A percentile compares a stretch with the other conserved stretches of the same genome.
These are phyloP conservation scores for Drosophila ercepeae DNA, from an alignment of 1,140 invertebrate genomes.

Conservation along the genomic window DNA sequence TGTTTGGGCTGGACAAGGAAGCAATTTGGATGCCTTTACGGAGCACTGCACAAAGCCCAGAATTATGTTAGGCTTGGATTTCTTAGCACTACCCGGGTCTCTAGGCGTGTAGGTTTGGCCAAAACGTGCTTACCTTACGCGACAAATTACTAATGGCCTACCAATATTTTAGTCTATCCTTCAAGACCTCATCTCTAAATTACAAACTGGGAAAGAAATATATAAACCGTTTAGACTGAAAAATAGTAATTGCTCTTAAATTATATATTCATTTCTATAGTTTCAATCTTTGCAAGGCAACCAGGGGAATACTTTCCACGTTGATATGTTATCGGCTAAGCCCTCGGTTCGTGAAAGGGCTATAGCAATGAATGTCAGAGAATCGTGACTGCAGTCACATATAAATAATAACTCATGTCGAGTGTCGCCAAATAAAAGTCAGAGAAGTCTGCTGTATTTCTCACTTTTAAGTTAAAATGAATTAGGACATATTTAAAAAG, in stretches of 20 bases:
- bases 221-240: too few relatives aligned
- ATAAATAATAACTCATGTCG: background rate
- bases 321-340: background rate
- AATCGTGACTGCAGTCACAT: slow-evolving; percentile 36
- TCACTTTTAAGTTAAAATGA: slow-evolving; percentile 30
- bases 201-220: too few relatives aligned
- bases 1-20: slow-evolving; percentile 43
- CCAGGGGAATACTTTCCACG: background rate
- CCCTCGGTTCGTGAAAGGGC: background rate
- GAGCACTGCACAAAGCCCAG: slow-evolving; percentile 36
- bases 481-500: slow-evolving; percentile 23
- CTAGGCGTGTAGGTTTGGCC: background rate
- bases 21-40: slow-evolving; percentile 48
- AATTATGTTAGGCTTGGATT: slow-evolving; percentile 34
- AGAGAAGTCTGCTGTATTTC: background rate
- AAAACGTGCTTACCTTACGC: background rate
- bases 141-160: background rate
- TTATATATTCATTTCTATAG: too few relatives aligned
- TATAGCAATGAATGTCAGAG: slow-evolving; percentile 9
- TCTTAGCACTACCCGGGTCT: background rate
- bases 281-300: too few relatives aligned
- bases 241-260: too few relatives aligned
- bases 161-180: too few relatives aligned
- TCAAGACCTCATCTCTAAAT: too few relatives aligned
- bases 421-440: slow-evolving; percentile 21